Base-by-base conservation (phyloP, 2,888 invertebrate species). In the Chesias legatella region DNA sequence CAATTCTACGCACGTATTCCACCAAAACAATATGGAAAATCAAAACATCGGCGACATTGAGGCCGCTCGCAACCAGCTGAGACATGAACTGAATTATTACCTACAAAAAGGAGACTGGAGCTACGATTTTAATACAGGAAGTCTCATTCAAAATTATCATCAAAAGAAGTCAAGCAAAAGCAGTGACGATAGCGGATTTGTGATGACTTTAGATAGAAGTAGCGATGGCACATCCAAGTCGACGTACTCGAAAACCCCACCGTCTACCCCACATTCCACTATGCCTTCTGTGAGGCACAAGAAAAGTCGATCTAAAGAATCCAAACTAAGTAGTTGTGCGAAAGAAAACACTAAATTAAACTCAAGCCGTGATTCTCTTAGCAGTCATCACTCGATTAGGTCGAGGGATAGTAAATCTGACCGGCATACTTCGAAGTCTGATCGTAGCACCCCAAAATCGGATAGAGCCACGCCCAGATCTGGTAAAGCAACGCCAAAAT, bases 1-100 rank as follows among this genome's bases (percentile, higher is more conserved):
- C 51, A 91, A 88, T 63, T 91, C 92, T 47, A 91, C 91, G 7
- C 91, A 91, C 61, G 86, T 89, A 22, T 82, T 91, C 58, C 84
- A 86, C 56, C 85, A 88, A 75, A 81, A 74, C 60, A 81, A 75
- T 58, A 58, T 74, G 37, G 86, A 84, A 51, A 78, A 67, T 53
- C 73, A 73, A 54, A 73, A 80, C 49, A 79, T 78, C 36, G 40
- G 45, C 9, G 86, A 88, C 47, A 74, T 85, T 35, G 88, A 86
- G 70, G 83, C 85, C 24, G 74, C 88, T 35, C 74, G 86, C 5
- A 88, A 81, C 64, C 88, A 86, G 63, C 64, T 88, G 1, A 70
- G 88, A 34, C 88, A 88, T 51, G 88, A 88, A 63, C 63, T 88
- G 7, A 86, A 88, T 51, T 86, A 88, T 61, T 88, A 85, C 43